phyloP scores from a whole-genome alignment of 2,888 invertebrate genomes.

The Eupithecia inturbata region DNA sequence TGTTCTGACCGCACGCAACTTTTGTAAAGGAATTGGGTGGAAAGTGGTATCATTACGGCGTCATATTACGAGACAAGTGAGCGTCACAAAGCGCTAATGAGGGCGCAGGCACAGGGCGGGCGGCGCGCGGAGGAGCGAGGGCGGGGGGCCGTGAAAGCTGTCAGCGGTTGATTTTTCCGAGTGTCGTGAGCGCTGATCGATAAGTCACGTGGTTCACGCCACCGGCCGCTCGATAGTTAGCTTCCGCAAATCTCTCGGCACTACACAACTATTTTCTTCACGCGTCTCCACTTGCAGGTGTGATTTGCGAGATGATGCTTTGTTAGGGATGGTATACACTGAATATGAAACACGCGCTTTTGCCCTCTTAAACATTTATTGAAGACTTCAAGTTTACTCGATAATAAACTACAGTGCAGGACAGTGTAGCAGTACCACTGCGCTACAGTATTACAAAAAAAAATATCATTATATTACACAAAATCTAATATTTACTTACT shows the following conservation, averaged over 20 bases:
- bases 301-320: slow-evolving; percentile 1
- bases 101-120: slow-evolving; percentile 66
- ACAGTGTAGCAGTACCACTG: neutral
- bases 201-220: slow-evolving; percentile 80
- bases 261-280: slow-evolving; percentile 57
- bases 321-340: neutral
- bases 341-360: neutral
- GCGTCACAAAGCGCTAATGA: slow-evolving; percentile 83
- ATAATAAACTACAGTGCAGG: neutral
- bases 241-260: slow-evolving; percentile 78
- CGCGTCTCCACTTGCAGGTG: slow-evolving; percentile 21
- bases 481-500: neutral
- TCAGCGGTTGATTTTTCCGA: slow-evolving; percentile 84
- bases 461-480: neutral
- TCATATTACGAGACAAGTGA: slow-evolving; percentile 81
- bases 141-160: slow-evolving; percentile 74
- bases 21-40: slow-evolving; percentile 64
- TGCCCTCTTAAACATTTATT: neutral
- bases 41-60: slow-evolving; percentile 78
- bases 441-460: neutral
- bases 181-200: slow-evolving; percentile 84
- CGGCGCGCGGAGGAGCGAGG: slow-evolving; percentile 37
- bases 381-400: neutral
- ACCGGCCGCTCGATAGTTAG: slow-evolving; percentile 73
- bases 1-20: slow-evolving; percentile 10